These are phyloP conservation scores for Aurelia sp. DNA, from an alignment of 30 jellyfish, hydroid and myxozoan genomes.

Conservation along the genomic window DNA sequence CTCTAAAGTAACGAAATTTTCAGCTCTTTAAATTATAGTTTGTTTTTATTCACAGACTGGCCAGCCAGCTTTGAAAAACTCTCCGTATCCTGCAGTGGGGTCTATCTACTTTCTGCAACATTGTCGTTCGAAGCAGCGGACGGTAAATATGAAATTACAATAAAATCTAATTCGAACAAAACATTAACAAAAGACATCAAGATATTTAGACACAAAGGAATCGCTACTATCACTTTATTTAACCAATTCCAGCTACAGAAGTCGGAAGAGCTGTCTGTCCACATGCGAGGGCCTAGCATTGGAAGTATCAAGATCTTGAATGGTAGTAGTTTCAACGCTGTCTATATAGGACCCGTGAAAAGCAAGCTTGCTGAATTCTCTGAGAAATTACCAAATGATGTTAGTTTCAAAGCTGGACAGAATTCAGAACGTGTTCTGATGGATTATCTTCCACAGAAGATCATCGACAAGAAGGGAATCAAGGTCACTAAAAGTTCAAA, in stretches of 20 bases:
- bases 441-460: slow-evolving; percentile 27
- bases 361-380: slow-evolving; percentile 35
- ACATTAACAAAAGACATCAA: slow-evolving; percentile 3
- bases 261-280: slow-evolving; percentile 3
- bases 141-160: slow-evolving; percentile 28
- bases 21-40: too few species aligned
- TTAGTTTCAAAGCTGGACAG: not conserved
- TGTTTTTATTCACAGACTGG: not conserved
- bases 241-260: not conserved
- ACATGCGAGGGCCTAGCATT: slow-evolving; percentile 1
- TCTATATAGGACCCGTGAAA: slow-evolving; percentile 29
- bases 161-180: not conserved
- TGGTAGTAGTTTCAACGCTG: slow-evolving; percentile 44
- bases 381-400: slow-evolving; percentile 4
- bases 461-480: slow-evolving; percentile 6
- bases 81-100: slow-evolving; percentile 51
- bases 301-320: not conserved
- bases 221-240: slow-evolving; percentile 42
- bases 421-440: not conserved
- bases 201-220: slow-evolving; percentile 1
- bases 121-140: slow-evolving; percentile 35
- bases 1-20: too few species aligned
- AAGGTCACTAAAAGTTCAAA: not conserved
- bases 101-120: slow-evolving; percentile 37
- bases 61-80: slow-evolving; percentile 1